Base-by-base conservation (phyloP, 2,113 vertebrate species). In the Turnix velox region DNA sequence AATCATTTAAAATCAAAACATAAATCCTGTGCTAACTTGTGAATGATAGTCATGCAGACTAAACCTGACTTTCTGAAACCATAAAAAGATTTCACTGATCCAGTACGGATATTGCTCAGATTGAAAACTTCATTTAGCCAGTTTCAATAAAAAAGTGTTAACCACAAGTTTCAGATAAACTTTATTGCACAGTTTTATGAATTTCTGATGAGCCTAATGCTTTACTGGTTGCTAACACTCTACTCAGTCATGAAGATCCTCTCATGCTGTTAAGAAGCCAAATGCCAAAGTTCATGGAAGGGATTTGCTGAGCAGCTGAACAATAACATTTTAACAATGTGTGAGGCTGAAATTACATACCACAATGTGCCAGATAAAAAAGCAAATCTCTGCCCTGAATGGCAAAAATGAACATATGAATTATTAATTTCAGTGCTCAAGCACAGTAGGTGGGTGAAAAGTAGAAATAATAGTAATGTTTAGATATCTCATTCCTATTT, bases 1-100 rank as follows among this genome's bases (percentile, higher is more conserved):
- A 45, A 25, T 90, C 68, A 82, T 79, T 85, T 88, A 76, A 87
- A 96, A 92, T 80, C 67, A 91, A 95, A 71, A 69, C 71, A 83
- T 16, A 62, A 93, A 89, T 75, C 67, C n/a, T 73, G 19, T 78
- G 40, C 31, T 94, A 91, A 63, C 74, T 57, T 49, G 49, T 61
- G 57, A 87, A 67, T 88, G 73, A 51, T 73, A 79, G 54, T 75
- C 54, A 46, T 42, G 49, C 0, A 2, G 52, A 65, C 61, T 92
- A 69, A 69, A 78, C 5, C 55, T 63, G 37, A 61, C n/a, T 95
- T 92, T 25, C 61, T 88, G 52, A 86, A 90, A 84, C 22, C 33
- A 49, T 43, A 61, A 74, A 88, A 73, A 93, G 13, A 74, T 18
- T 54, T 61, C 81, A 69, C 10, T 65, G 74, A 91, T 82, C 39